Evolutionary conservation across 2,113 vertebrate genomes (phyloP).

Genomic region (Apus apus): DNA sequence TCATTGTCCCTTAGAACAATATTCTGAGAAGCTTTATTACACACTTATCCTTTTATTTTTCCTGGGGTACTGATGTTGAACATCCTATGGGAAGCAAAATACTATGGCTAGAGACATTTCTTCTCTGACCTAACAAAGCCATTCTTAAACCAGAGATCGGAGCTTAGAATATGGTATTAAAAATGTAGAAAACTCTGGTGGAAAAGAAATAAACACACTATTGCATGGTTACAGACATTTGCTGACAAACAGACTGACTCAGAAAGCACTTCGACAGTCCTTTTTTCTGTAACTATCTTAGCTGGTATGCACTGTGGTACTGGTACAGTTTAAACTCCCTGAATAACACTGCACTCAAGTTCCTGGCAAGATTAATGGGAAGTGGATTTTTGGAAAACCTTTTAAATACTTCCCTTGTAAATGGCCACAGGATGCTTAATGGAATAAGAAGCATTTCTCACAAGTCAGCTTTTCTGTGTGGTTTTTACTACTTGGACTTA

Average conservation of each 20-base stretch:
- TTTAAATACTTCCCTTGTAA: slow-evolving; percentile 45
- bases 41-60: neutral
- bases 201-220: neutral
- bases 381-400: slow-evolving; percentile 43
- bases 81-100: neutral
- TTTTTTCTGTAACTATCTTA: neutral
- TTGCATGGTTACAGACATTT: neutral
- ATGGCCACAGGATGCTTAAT: neutral
- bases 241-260: neutral
- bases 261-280: neutral
- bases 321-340: slow-evolving; percentile 4
- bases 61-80: neutral
- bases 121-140: neutral
- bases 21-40: neutral
- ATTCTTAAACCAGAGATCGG: neutral
- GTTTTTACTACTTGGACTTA: neutral
- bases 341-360: neutral
- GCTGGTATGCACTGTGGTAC: neutral
- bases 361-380: slow-evolving; percentile 42
- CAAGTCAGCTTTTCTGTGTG: slow-evolving; percentile 1
- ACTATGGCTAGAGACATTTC: neutral
- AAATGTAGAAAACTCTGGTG: neutral
- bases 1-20: neutral
- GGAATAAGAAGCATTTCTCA: slow-evolving; percentile 7
- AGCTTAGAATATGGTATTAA: neutral